Base-by-base conservation (phyloP, 2,113 vertebrate genomes). In the Zootoca vivipara region DNA sequence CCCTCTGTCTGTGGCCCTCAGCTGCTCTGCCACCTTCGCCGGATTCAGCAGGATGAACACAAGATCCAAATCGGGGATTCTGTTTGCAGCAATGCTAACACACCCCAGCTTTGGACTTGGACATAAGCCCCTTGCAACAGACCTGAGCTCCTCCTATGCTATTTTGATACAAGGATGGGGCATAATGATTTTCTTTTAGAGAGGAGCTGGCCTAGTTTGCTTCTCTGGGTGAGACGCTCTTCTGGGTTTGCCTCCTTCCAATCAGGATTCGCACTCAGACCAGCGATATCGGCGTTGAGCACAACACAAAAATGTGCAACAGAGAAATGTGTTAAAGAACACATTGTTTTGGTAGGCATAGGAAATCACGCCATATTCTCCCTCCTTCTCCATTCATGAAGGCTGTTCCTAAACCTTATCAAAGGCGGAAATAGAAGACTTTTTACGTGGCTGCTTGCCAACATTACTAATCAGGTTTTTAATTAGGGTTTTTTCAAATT, bases 391-490 rank as follows among this genome's bases (percentile, higher is more conserved):
- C 35, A 87, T 92, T 96, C 92, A 86, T 89, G 93, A 87, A n/a
- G 95, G 93, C 2, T 0, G 78, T 88, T 94, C 92, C 94, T 12
- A 92, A 96, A 93, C 87, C 78, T 91, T 92, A 95, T 87, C 90
- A 95, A 94, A 94, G 92, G 82, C 88, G 89, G 69, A 87, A 91
- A 93, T 62, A 86, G 72, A 90, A 91, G 83, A 64, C 70, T 89
- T 94, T 95, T 94, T 56, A 64, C 85, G 83, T 92, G 95, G 93
- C 92, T 94, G 87, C 90, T 91, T 91, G 94, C 95, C 96, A 96
- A 74, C 79, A 93, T 85, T 79, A 87, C 88, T 95, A 92, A 95
- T 95, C 93, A 92, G 90, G 92, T 93, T 95, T 95, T 96, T 96
- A 96, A 96, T 96, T 96, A 96, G 93, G 65, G 26, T 82, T 81